A percentile compares a stretch with the other conserved stretches of the same genome.
Conservation (phyloP, 2,888 invertebrate genomes). For the Thymelicus lineola region DNA sequence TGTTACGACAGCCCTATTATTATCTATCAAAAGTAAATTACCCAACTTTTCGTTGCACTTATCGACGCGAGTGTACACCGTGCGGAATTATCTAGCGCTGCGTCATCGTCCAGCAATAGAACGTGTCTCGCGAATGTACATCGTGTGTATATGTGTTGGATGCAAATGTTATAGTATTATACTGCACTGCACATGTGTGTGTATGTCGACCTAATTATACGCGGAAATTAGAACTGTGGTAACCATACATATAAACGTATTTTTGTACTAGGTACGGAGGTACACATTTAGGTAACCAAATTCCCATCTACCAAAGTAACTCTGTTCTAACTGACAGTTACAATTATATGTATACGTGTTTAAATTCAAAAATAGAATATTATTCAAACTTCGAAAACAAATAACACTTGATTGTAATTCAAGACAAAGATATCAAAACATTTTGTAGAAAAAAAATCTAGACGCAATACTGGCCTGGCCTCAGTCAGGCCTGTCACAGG, state of each 20-base stretch:
- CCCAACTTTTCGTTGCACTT: background rate
- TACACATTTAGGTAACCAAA: background rate
- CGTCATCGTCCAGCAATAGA: constrained; percentile 25
- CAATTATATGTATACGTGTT: no score
- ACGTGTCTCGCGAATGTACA: constrained; percentile 9
- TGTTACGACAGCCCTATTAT: background rate
- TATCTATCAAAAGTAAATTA: background rate
- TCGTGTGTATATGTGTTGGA: background rate
- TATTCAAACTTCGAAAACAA: no score
- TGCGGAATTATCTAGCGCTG: constrained; percentile 21
- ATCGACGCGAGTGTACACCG: constrained; percentile 9
- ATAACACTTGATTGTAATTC: no score
- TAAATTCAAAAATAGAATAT: no score
- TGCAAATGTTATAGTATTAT: constrained; percentile 6
- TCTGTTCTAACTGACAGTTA: no score
- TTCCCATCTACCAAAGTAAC: no score
- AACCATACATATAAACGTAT: background rate
- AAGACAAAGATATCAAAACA: no score
- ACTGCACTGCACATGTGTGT: constrained; percentile 5
- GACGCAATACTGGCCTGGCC: no score
- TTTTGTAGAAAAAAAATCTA: no score
- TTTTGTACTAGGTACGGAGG: background rate
- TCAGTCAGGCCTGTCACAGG: no score
- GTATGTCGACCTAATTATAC: constrained; percentile 1
- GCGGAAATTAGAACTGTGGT: background rate